phyloP scores from a whole-genome alignment of 2,797 vertebrate species.

The Manis crassicaudata region DNA sequence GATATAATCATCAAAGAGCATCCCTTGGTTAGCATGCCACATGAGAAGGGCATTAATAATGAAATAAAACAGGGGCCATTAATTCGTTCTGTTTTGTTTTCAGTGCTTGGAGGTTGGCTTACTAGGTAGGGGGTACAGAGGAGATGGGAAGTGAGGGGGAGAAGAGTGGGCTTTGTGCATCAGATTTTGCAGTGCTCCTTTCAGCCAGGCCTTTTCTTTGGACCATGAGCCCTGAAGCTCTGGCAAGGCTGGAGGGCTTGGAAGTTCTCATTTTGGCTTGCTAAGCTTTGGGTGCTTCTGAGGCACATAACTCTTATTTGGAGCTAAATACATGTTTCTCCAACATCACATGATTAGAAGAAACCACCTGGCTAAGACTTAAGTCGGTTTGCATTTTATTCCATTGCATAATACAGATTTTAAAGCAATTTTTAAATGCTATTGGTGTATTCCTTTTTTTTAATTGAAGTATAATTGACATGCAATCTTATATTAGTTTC shows the following conservation, averaged over 20 bases:
- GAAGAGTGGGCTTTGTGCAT: not conserved
- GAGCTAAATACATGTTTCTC: slow-evolving; percentile 40
- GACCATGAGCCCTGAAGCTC: slow-evolving; percentile 61
- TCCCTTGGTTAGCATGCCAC: slow-evolving; percentile 82
- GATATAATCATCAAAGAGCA: slow-evolving; percentile 88
- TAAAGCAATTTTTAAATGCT: not conserved
- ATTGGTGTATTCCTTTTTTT: not conserved
- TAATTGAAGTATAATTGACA: not conserved
- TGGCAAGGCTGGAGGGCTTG: slow-evolving; percentile 73
- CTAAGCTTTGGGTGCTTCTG: slow-evolving; percentile 34
- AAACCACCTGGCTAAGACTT: slow-evolving; percentile 33
- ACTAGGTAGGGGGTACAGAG: slow-evolving; percentile 81
- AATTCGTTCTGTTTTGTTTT: slow-evolving; percentile 86
- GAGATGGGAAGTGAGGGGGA: not conserved
- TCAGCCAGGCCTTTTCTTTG: slow-evolving; percentile 70
- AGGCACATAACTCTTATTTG: slow-evolving; percentile 45
- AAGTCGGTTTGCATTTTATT: slow-evolving; percentile 39
- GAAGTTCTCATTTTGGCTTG: slow-evolving; percentile 61
- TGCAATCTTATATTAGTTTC: no score
- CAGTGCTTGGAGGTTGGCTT: slow-evolving; percentile 83
- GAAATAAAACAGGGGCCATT: slow-evolving; percentile 86
- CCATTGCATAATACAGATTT: not conserved
- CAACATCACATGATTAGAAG: slow-evolving; percentile 60
- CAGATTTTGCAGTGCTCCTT: slow-evolving; percentile 64
- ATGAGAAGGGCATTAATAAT: slow-evolving; percentile 86